Evolutionary conservation across 2,888 invertebrate genomes (phyloP).

Genomic region (Agrotis segetum): DNA sequence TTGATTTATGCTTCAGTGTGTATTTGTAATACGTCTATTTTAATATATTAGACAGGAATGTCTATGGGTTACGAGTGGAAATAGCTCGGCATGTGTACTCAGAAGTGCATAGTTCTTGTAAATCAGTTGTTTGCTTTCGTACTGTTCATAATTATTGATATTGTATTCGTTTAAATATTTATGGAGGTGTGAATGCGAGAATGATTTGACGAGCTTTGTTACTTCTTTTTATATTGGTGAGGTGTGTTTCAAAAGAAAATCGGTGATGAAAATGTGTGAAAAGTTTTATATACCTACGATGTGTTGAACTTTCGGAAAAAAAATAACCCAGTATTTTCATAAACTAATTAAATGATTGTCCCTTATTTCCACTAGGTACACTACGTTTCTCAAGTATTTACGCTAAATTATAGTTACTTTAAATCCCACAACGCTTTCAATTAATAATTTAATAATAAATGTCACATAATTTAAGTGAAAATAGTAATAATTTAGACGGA

Average conservation of each 20-base stretch:
- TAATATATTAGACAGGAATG: slow-evolving; percentile 73
- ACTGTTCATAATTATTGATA: slow-evolving; percentile 41
- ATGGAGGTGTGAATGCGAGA: slow-evolving; percentile 14
- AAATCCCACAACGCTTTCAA: no score
- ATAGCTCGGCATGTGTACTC: slow-evolving; percentile 67
- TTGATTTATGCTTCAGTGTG: slow-evolving; percentile 66
- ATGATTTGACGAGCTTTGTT: slow-evolving; percentile 10
- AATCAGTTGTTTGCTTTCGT: slow-evolving; percentile 49
- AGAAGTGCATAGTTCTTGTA: slow-evolving; percentile 64
- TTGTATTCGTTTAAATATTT: slow-evolving; percentile 43
- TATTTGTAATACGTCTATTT: slow-evolving; percentile 69
- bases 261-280: not conserved
- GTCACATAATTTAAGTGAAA: no score
- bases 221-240: slow-evolving; percentile 3
- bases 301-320: not conserved
- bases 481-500: no score
- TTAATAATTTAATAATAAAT: no score
- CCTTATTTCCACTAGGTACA: no score
- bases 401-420: no score
- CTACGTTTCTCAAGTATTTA: no score
- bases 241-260: not conserved
- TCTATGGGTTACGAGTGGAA: slow-evolving; percentile 67
- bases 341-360: no score
- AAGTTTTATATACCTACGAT: not conserved
- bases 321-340: no score